These are phyloP conservation scores for Manis pentadactyla DNA, from an alignment of 2,797 vertebrate genomes.

Conservation along the genomic window DNA sequence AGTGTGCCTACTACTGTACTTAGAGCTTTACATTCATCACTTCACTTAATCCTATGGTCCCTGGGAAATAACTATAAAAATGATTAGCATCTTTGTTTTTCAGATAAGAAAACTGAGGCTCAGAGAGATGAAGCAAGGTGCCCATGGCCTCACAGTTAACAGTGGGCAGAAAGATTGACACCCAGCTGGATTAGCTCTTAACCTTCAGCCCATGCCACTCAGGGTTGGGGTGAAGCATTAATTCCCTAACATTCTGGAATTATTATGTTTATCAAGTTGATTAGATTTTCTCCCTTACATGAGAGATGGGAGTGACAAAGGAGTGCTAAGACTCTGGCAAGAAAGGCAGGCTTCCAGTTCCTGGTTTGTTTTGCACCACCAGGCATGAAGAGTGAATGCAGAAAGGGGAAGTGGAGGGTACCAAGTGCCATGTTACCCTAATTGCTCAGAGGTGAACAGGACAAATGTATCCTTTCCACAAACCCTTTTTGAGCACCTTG, in stretches of 20 bases:
- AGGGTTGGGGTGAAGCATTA: neutral
- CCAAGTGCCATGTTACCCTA: neutral
- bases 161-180: neutral
- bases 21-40: neutral
- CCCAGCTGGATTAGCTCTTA: neutral
- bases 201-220: neutral
- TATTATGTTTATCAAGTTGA: too few species aligned
- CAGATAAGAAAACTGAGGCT: neutral
- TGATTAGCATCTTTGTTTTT: neutral
- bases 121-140: neutral
- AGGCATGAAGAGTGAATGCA: neutral
- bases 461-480: neutral
- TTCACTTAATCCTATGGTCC: neutral
- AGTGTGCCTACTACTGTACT: rapidly evolving
- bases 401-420: neutral
- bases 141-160: neutral
- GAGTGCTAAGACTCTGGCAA: neutral
- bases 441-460: neutral
- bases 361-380: neutral
- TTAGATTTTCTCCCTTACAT: neutral
- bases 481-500: neutral
- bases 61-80: neutral
- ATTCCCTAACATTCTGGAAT: neutral
- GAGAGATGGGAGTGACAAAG: neutral
- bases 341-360: neutral